Evolutionary conservation across 2,797 vertebrate species (phyloP), one percentile per base, ranked within the genome.

Genomic region (Bovichtus diacanthus): DNA sequence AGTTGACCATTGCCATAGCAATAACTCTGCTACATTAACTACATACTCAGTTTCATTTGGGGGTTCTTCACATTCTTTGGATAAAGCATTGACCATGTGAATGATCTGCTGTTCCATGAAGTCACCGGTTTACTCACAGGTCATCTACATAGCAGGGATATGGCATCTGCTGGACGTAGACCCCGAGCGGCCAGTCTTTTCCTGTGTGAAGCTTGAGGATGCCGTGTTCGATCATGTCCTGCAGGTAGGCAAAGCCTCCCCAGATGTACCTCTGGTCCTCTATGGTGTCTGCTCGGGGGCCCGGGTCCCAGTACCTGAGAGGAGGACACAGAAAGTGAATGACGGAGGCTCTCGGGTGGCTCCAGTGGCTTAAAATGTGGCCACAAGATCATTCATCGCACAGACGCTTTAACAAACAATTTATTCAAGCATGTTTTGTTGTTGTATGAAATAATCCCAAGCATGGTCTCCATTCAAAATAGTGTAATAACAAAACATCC

Each of bases 81-180:
- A n/a, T n/a, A n/a, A n/a, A 54, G 6, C 31, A 5, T 66, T 38
- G 16, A 34, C 19, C 3, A 6, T n/a, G 15, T 25, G 19, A 36
- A 47, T 3, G 5, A 54, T 49, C 12, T 12, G 9, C 25, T 21
- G 27, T 25, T 34, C 21, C 25, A 21, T 3, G 1, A 31, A n/a
- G 53, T 5, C 23, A 50, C 11, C 0, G 11, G 7, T 72, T 70
- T 44, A 97, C 97, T 97, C 89, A 99, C 97, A 96, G 95, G 87
- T 99, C 98, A 81, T 99, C 97, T 50, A 99, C 97, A 6, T 98
- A 99, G 88, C 98, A 99, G 0, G 98, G 98, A 82, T 99, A 99
- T 0, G 98, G 98, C 96, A 99, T 99, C 95, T 99, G 98, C 90
- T 99, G 98, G 27, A 99, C 84, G 49, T 99, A 99, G 90, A 99